These are phyloP conservation scores for Scytalopus superciliaris DNA, from an alignment of 2,113 vertebrate species.

Conservation along the genomic window DNA sequence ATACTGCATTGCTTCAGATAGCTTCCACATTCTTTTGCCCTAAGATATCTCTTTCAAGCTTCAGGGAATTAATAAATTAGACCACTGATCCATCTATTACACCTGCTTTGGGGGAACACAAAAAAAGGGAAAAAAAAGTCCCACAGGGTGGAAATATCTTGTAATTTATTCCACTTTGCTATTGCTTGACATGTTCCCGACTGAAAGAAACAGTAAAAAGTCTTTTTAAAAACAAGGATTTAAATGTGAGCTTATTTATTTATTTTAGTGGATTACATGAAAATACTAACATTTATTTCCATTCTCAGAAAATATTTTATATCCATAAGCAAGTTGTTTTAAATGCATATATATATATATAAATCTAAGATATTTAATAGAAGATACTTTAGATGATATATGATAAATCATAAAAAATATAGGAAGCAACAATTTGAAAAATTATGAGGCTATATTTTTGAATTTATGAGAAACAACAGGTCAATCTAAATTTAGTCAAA, in stretches of 20 bases:
- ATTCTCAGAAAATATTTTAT: not conserved
- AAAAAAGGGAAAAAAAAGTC: not conserved
- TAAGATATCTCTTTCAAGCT: conserved; percentile 43
- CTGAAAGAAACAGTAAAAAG: not conserved
- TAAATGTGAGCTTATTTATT: not conserved
- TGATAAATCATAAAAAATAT: not conserved
- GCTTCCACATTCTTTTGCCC: conserved; percentile 15
- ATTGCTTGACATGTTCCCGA: not conserved
- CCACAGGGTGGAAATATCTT: not conserved
- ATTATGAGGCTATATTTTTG: not conserved
- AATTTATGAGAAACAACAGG: not conserved
- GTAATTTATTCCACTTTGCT: not conserved
- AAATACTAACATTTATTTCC: not conserved
- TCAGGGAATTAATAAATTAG: conserved; percentile 56
- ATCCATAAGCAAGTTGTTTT: not conserved
- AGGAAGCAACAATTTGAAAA: not conserved
- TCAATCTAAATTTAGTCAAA: not conserved
- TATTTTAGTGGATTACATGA: not conserved
- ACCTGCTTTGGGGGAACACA: not conserved
- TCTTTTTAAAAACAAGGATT: not conserved
- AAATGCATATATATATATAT: not conserved
- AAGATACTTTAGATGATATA: not conserved
- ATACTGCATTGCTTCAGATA: conserved; percentile 27
- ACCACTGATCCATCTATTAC: conserved; percentile 28
- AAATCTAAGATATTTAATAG: no score